Conservation (phyloP, 2,888 invertebrate genomes). For the Tuta absoluta region DNA sequence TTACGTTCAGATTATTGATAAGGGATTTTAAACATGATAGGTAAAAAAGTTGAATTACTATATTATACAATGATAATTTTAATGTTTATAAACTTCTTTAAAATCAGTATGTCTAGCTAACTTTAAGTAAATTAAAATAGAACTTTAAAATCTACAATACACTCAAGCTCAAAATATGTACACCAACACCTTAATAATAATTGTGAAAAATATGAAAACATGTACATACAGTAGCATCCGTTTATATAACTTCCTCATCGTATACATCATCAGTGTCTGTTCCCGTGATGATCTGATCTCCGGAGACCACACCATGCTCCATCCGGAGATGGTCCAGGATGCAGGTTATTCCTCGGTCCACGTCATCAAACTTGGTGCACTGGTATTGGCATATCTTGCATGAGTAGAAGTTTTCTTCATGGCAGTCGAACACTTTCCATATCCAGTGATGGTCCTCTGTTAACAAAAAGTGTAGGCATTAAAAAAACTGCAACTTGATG, state of each 20-base stretch:
- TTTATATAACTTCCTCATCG: slow-evolving; percentile 34
- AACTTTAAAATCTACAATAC: background rate
- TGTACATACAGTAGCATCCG: slow-evolving; percentile 15
- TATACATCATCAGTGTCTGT: slow-evolving; percentile 56
- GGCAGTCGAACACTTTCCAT: slow-evolving; percentile 70
- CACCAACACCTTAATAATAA: slow-evolving; percentile 22
- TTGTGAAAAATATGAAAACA: background rate
- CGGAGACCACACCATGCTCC: slow-evolving; percentile 69
- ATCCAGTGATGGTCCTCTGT: slow-evolving; percentile 65
- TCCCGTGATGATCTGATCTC: slow-evolving; percentile 70
- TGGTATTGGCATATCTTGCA: slow-evolving; percentile 73
- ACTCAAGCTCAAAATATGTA: slow-evolving; percentile 3
- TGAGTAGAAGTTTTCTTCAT: slow-evolving; percentile 55
- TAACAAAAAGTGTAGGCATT: slow-evolving; percentile 32
- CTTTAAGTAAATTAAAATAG: background rate
- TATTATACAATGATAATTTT: no score
- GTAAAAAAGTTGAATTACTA: no score
- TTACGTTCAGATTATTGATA: no score
- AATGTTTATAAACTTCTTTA: no score
- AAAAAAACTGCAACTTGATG: background rate
- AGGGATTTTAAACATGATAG: no score
- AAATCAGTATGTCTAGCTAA: no score
- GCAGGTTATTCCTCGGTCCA: slow-evolving; percentile 49
- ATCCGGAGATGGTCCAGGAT: slow-evolving; percentile 62
- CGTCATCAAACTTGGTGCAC: slow-evolving; percentile 50